Evolutionary conservation across 2,113 vertebrate genomes (phyloP).

Genomic region (Sylvia atricapilla): DNA sequence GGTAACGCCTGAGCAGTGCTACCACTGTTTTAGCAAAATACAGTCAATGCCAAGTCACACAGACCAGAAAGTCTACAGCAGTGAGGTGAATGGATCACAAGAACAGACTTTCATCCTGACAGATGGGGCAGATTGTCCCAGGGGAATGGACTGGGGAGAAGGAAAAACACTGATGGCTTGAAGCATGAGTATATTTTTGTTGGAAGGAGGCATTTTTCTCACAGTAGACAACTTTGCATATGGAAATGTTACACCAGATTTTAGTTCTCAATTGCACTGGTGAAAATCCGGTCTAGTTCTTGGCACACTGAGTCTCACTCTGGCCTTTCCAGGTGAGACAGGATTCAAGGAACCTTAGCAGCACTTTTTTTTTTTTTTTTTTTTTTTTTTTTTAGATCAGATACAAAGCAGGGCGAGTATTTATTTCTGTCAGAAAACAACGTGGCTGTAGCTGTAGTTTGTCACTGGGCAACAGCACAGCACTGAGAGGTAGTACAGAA

Average conservation of each 20-base stretch:
- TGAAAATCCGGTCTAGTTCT: background rate
- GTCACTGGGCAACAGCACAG: background rate
- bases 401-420: background rate
- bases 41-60: background rate
- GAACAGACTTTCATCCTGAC: background rate
- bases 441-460: background rate
- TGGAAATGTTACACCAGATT: background rate
- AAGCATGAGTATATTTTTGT: background rate
- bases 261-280: rapidly evolving
- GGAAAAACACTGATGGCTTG: background rate
- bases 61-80: background rate
- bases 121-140: background rate
- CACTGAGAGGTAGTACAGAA: background rate
- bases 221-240: background rate
- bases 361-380: background rate
- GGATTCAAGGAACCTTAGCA: background rate
- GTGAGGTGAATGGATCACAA: background rate
- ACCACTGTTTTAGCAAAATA: background rate
- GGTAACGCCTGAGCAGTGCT: background rate
- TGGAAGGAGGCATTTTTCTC: background rate
- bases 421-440: background rate
- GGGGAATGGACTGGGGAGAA: background rate
- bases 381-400: background rate
- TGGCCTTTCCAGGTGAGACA: background rate
- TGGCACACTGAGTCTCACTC: rapidly evolving